phyloP scores from a whole-genome alignment of 2,113 vertebrate species.

The Chionomys nivalis region DNA sequence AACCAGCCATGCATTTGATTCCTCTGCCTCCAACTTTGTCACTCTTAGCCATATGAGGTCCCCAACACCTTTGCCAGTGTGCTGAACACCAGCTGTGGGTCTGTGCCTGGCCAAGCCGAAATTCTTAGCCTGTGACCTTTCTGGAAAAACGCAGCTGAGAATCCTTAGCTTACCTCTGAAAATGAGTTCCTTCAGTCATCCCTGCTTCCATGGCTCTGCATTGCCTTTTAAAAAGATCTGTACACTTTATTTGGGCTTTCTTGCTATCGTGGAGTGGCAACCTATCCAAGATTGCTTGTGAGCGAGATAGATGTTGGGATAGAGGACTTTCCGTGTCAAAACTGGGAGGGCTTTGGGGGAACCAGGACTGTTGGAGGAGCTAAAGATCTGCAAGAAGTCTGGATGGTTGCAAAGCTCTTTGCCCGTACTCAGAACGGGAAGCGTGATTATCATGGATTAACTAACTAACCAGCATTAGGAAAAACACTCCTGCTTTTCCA shows the following conservation, averaged over 20 bases:
- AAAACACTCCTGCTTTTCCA: not conserved
- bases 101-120: not conserved
- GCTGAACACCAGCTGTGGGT: not conserved
- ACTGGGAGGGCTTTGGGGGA: not conserved
- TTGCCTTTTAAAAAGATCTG: not conserved
- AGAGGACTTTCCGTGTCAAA: not conserved
- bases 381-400: not conserved
- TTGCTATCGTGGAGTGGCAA: not conserved
- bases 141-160: not conserved
- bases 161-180: not conserved
- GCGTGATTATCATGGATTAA: not conserved
- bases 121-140: conserved; percentile 1
- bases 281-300: not conserved
- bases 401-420: not conserved
- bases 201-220: not conserved
- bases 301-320: not conserved
- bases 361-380: not conserved
- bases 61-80: not conserved
- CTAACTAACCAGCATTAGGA: not conserved
- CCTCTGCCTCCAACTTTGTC: not conserved
- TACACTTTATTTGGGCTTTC: not conserved
- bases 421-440: not conserved
- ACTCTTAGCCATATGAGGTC: not conserved
- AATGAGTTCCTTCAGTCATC: not conserved
- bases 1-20: conserved; percentile 17